Base-by-base conservation (phyloP, 2,797 vertebrate species). In the Dryobates pubescens region DNA sequence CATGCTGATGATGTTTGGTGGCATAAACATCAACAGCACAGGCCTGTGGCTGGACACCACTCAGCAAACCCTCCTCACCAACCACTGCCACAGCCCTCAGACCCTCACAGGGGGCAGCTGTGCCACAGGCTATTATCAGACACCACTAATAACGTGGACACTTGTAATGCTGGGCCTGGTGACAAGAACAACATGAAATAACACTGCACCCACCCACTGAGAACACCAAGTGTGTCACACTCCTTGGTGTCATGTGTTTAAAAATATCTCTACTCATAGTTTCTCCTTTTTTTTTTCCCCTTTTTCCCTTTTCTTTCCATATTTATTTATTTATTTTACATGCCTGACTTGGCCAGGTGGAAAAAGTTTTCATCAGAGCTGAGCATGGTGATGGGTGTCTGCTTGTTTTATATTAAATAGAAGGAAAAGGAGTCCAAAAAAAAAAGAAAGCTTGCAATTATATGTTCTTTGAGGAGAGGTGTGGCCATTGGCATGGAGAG, bases 201-300 rank as follows among this genome's bases (percentile, higher is more conserved):
- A 56, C 96, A 74, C 96, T 91, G 95, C 96, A 92, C 96, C 97
- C 98, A 96, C 97, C 97, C 97, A 97, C 97, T 96, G 97, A 97
- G 97, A 97, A 92, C 96, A 94, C 96, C 73, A 2, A 96, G 95
- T 90, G 96, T 97, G 97, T 98, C 98, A 97, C 97, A 92, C 96
- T 96, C 75, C 94, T 96, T 95, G 96, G 94, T 97, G 97, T 97
- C 97, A 97, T 89, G 94, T 13, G 88, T 93, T 97, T 97, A 97
- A 97, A 98, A 98, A 98, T 97, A 97, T 75, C 97, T 70, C 90
- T 17, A 8, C 92, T 17, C 76, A 93, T 54, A 0, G 70, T 61
- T 63, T 38, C 8, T 13, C 32, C 20, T 47, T 43, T 29, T 23
- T 34, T 13, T 6, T 1, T 5, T 6, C 6, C 1, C 41, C 16